These are phyloP conservation scores for Mobula hypostoma DNA, from an alignment of 2,113 vertebrate species.

Conservation along the genomic window DNA sequence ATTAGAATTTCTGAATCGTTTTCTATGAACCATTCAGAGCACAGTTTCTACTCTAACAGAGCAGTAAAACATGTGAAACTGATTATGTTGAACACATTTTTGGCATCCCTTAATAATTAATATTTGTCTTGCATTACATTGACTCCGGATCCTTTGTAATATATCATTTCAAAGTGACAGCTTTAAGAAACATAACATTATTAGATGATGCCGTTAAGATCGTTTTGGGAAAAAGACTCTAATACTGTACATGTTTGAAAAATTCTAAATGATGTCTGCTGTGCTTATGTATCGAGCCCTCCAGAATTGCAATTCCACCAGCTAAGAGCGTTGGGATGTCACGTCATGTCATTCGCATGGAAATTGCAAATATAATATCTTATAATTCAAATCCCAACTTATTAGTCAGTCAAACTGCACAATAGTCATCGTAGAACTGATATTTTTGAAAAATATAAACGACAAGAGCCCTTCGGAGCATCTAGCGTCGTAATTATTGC, in stretches of 20 bases:
- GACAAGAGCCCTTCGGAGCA: not conserved
- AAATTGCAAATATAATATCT: not conserved
- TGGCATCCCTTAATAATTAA: conserved; percentile 20
- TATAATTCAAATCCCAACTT: not conserved
- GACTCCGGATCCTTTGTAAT: not conserved
- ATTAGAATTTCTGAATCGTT: not conserved
- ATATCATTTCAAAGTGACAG: not conserved
- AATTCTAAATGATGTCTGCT: not conserved
- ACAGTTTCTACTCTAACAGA: not conserved
- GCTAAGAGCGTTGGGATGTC: not conserved
- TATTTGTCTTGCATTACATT: not conserved
- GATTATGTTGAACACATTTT: not conserved
- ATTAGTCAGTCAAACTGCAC: not conserved
- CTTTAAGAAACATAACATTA: not conserved
- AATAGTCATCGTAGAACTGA: not conserved
- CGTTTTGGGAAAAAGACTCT: not conserved
- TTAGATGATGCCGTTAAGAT: not conserved
- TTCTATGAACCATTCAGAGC: not conserved
- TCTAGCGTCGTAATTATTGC: not conserved
- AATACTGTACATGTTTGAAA: not conserved
- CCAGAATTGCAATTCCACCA: not conserved
- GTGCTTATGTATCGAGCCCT: no score
- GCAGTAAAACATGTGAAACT: conserved; percentile 1
- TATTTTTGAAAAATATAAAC: not conserved
- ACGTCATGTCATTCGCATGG: not conserved